phyloP scores from a whole-genome alignment of 1,140 invertebrate species.

The Drosophila ohnishii region DNA sequence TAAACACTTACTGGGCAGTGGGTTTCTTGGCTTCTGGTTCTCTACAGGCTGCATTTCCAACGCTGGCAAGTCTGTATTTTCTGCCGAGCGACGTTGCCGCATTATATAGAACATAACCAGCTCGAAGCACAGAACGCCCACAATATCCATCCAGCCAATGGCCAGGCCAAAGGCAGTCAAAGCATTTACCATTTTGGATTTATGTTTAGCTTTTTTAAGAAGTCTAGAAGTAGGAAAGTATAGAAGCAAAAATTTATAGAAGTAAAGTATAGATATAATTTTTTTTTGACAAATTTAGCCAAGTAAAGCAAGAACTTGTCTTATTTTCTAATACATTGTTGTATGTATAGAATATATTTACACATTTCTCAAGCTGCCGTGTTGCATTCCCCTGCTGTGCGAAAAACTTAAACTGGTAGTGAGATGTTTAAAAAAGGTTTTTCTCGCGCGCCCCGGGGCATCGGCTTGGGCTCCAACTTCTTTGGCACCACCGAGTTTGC shows the following conservation, averaged over 20 bases:
- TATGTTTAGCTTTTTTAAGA: neutral
- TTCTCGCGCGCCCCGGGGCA: slow-evolving; percentile 58
- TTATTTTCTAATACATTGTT: slow-evolving; percentile 1
- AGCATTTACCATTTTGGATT: slow-evolving; percentile 38
- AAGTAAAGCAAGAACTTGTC: neutral
- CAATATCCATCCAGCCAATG: slow-evolving; percentile 67
- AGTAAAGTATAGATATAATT: neutral
- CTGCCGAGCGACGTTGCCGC: neutral
- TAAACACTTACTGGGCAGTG: slow-evolving; percentile 13
- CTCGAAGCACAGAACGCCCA: slow-evolving; percentile 59
- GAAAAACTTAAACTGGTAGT: slow-evolving; percentile 45
- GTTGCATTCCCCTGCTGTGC: slow-evolving; percentile 34
- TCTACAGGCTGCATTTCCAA: neutral
- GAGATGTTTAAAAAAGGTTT: slow-evolving; percentile 59
- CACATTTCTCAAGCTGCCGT: slow-evolving; percentile 4
- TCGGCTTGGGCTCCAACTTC: slow-evolving; percentile 11
- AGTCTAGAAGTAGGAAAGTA: too few species aligned
- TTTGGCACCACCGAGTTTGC: slow-evolving; percentile 42
- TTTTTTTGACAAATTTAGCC: neutral
- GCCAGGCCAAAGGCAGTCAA: slow-evolving; percentile 62
- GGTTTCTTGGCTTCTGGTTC: neutral
- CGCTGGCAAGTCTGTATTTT: neutral
- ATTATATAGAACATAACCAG: slow-evolving; percentile 56
- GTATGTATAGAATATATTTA: neutral
- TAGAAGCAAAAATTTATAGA: too few species aligned